Percentiles rank a stretch among this genome's conserved stretches.
phyloP scores from a whole-genome alignment of 2,113 vertebrate genomes.

The Cyanoramphus novaezelandiae region DNA sequence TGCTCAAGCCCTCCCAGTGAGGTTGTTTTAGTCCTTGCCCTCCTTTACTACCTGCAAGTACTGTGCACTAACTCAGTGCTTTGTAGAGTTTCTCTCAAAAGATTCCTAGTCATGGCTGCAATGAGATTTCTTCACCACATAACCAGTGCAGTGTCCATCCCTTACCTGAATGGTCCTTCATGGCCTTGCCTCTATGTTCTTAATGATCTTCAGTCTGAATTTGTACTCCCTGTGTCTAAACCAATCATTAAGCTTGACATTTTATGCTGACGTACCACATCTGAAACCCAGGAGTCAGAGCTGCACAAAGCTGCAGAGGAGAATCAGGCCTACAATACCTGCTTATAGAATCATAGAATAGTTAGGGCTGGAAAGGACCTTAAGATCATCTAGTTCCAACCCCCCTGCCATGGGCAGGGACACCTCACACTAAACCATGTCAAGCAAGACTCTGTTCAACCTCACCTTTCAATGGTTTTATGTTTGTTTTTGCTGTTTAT shows the following conservation, averaged over 20 bases:
- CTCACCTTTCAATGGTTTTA: background rate
- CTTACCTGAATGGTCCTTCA: background rate
- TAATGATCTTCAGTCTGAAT: background rate
- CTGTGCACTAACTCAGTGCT: background rate
- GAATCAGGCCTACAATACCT: background rate
- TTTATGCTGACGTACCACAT: background rate
- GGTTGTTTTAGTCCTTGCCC: background rate
- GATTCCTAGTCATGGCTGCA: background rate
- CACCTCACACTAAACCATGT: background rate
- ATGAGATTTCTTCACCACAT: background rate
- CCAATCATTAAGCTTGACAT: background rate
- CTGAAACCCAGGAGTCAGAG: background rate
- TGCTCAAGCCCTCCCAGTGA: background rate
- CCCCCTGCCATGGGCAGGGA: background rate
- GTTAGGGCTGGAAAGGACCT: background rate
- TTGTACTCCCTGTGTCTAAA: background rate
- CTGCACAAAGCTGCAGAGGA: background rate
- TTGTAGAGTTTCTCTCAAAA: background rate
- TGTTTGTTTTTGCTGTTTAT: conserved; percentile 19
- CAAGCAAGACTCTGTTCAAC: background rate
- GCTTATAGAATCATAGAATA: background rate
- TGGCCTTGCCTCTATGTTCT: background rate
- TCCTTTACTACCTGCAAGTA: background rate
- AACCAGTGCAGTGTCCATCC: background rate
- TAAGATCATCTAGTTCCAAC: background rate